phyloP scores from a whole-genome alignment of 2,888 invertebrate species.

The Acleris laterana region DNA sequence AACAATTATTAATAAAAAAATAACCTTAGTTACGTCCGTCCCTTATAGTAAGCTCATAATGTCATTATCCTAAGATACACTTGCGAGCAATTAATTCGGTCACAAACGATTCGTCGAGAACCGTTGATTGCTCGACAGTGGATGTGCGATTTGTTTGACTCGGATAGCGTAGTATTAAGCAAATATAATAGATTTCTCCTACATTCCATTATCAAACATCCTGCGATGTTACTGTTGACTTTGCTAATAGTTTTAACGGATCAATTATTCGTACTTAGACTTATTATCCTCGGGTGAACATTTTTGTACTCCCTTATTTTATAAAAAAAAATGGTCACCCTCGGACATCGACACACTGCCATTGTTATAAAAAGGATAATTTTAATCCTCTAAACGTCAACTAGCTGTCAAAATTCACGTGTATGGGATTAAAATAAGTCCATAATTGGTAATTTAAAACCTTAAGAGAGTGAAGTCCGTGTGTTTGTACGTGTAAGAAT shows the following conservation, averaged over 20 bases:
- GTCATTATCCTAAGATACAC: neutral
- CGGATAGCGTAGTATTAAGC: conserved; percentile 23
- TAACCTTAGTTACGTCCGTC: conserved; percentile 3
- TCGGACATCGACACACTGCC: conserved; percentile 66
- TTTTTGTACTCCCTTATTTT: conserved; percentile 48
- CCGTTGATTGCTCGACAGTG: too few relatives aligned
- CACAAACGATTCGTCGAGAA: too few relatives aligned
- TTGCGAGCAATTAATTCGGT: too few relatives aligned
- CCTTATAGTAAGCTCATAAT: neutral
- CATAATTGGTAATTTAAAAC: conserved; percentile 43
- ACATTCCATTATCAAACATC: conserved; percentile 57
- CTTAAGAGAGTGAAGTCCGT: conserved; percentile 45
- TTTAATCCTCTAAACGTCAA: conserved; percentile 35
- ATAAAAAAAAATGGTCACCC: conserved; percentile 53
- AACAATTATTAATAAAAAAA: neutral
- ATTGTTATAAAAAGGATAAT: conserved; percentile 51
- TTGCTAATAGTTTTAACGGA: conserved; percentile 60
- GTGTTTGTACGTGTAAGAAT: conserved; percentile 45
- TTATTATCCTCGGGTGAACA: conserved; percentile 58
- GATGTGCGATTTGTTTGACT: conserved; percentile 7
- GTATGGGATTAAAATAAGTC: conserved; percentile 31
- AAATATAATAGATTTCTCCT: conserved; percentile 43
- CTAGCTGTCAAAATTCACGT: conserved; percentile 5
- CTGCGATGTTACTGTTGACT: conserved; percentile 50
- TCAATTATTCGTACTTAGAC: conserved; percentile 79